Evolutionary conservation across 2,797 vertebrate genomes (phyloP), one percentile per base, ranked within the genome.

Genomic region (Sarcoramphus papa): DNA sequence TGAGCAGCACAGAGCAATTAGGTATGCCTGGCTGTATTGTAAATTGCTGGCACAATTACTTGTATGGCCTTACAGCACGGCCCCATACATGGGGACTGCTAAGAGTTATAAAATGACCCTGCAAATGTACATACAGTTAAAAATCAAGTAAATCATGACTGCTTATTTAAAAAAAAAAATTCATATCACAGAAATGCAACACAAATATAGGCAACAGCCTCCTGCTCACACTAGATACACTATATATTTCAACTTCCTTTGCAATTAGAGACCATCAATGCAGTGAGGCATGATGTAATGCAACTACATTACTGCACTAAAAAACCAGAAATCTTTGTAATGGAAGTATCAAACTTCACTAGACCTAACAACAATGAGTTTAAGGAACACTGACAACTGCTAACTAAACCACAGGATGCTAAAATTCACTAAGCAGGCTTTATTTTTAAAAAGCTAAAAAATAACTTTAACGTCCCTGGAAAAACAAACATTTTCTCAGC

Each of bases 41-140:
- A 25, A 25, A 15, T 0, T 6, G 22, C 48, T 45, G 40, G 20
- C 24, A 47, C 35, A 10, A 16, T 2, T 59, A 50, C 18, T 28
- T 25, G 24, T 0, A 4, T 1, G 27, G 31, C 28, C 25, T 10
- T 18, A 45, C 7, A n/a, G 25, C 0, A 22, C 0, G 4, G 67
- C 11, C 37, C 27, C 30, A 28, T 8, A 37, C 4, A 30, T 5
- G 14, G 27, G 10, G 13, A 12, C 57, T 35, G 23, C 7, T 15
- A 22, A 7, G 40, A 48, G 41, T 25, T 62, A 37, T 30, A 60
- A 51, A 74, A 50, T 9, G 9, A 72, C 14, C 22, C 63, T 74
- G 35, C 22, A 91, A 84, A 77, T 18, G 33, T 27, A 48, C 6
- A 27, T 2, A 24, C 17, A 37, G 31, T 9, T 68, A 54, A 56